Conservation (phyloP, 2,113 vertebrate genomes). For the Chamaetylas fuelleborni region DNA sequence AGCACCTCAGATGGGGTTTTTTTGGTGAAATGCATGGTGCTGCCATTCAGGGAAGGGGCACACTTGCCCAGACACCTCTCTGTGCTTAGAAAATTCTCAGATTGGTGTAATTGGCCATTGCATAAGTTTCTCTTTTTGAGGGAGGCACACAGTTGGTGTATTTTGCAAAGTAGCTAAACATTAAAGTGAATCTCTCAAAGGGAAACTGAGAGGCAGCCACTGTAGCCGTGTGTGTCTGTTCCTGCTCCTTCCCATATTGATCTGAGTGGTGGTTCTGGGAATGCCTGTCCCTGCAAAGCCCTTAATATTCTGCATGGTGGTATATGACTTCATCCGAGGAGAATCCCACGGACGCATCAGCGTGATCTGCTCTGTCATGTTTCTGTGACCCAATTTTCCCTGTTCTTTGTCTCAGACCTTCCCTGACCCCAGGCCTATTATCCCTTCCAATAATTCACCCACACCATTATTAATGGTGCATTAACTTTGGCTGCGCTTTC, state of each 20-base stretch:
- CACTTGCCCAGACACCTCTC: background rate
- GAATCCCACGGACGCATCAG: constrained; percentile 61
- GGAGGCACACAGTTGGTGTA: accelerated
- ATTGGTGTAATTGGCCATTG: background rate
- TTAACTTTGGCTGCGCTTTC: constrained; percentile 71
- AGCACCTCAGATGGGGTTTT: background rate
- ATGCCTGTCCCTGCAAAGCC: constrained; percentile 17
- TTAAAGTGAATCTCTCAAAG: background rate
- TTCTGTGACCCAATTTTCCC: constrained; percentile 73
- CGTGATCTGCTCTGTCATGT: constrained; percentile 67
- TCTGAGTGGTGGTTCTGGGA: background rate
- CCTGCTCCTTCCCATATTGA: background rate
- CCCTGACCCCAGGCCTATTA: constrained; percentile 56
- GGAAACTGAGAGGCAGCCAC: background rate
- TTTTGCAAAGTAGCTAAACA: background rate
- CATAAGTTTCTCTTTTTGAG: background rate
- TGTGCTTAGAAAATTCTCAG: background rate
- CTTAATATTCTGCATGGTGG: constrained; percentile 40
- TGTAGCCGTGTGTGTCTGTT: background rate
- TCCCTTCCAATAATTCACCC: constrained; percentile 68
- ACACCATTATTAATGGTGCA: constrained; percentile 73
- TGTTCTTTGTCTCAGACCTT: constrained; percentile 68
- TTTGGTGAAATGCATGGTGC: accelerated
- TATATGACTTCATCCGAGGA: constrained; percentile 68
- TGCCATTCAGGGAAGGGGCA: background rate